These are phyloP conservation scores for Anthopleura sola DNA, from an alignment of 64 coral and sea anemone species.

Conservation along the genomic window DNA sequence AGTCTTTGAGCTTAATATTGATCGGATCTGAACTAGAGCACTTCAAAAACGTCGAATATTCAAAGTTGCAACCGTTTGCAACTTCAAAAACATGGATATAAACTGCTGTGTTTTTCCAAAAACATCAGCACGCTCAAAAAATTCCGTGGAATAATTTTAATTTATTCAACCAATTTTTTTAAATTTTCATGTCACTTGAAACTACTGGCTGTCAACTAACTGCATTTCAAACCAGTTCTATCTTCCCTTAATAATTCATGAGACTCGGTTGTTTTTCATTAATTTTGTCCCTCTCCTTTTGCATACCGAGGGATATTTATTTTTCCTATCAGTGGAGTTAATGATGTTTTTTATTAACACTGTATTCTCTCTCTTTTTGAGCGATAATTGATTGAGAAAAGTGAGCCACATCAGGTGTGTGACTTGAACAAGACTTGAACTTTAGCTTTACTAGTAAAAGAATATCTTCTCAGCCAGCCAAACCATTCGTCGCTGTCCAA, in stretches of 20 bases:
- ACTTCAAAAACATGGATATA: background rate
- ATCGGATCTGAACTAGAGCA: background rate
- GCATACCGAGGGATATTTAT: background rate
- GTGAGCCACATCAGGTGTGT: background rate
- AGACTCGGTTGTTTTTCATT: background rate
- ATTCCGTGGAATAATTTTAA: no score
- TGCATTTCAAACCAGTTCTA: background rate
- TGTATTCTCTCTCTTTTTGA: background rate
- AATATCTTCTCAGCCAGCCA: background rate
- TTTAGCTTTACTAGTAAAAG: background rate
- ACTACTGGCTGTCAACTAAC: no score
- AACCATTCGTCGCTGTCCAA: background rate
- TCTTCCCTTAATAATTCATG: background rate
- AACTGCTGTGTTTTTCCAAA: background rate
- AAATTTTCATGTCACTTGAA: no score
- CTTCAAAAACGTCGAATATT: background rate
- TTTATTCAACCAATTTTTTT: no score
- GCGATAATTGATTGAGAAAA: constrained; percentile 10
- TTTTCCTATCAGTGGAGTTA: constrained; percentile 6
- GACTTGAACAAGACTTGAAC: background rate
- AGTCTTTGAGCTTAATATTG: background rate
- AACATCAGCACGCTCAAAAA: no score
- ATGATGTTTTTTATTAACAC: background rate
- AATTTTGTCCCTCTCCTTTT: background rate
- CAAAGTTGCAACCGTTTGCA: background rate